Conservation (phyloP, 2,888 invertebrate species). For the Andrena marginata region DNA sequence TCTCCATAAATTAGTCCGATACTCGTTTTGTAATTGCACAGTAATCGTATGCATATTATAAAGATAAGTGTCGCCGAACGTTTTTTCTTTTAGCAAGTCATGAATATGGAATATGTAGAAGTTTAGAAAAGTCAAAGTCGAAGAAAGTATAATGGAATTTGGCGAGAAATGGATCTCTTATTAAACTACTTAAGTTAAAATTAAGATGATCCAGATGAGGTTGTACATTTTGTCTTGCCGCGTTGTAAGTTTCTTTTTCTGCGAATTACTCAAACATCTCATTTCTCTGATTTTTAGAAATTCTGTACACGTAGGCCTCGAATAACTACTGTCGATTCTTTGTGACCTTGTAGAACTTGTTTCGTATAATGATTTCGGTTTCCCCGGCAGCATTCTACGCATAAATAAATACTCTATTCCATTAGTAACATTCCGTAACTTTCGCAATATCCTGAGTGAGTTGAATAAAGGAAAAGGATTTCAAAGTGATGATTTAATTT, state of each 20-base stretch:
- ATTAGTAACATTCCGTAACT: not conserved
- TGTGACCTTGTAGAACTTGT: constrained; percentile 45
- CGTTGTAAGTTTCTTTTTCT: not conserved
- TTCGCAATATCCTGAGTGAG: not conserved
- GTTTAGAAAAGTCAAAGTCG: no score
- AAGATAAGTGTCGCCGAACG: no score
- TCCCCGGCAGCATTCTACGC: constrained; percentile 1
- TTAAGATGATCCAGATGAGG: not conserved
- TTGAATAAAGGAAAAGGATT: not conserved
- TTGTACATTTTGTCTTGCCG: not conserved
- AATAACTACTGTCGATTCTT: constrained; percentile 19
- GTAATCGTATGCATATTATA: no score
- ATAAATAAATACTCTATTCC: constrained; percentile 21
- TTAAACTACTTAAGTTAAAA: no score
- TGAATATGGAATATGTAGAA: no score
- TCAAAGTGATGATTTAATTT: not conserved
- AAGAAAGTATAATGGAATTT: no score
- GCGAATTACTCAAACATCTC: not conserved
- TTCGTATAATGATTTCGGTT: constrained; percentile 24
- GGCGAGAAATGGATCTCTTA: no score
- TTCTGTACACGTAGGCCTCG: constrained; percentile 10
- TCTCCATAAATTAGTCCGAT: no score
- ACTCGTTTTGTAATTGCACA: no score
- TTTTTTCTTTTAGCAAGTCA: no score
- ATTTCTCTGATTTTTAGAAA: constrained; percentile 13